These are phyloP conservation scores for Cartodere bifasciata DNA, from an alignment of 2,888 invertebrate genomes.

Conservation along the genomic window DNA sequence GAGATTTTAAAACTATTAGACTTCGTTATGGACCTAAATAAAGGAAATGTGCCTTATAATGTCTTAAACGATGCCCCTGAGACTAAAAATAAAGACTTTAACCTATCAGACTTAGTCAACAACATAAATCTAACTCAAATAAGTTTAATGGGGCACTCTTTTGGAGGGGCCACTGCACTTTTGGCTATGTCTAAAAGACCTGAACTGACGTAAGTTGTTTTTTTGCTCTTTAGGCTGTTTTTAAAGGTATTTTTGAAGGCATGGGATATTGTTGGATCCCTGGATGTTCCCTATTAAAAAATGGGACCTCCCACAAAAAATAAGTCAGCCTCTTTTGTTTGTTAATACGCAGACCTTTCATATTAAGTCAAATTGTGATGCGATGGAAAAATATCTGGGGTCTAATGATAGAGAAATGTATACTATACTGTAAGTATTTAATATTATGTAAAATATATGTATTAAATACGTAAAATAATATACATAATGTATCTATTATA, in stretches of 20 bases:
- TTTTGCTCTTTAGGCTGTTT: constrained; percentile 12
- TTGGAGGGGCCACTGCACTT: constrained; percentile 50
- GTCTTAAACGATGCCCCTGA: constrained; percentile 30
- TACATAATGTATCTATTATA: no score
- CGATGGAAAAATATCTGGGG: constrained; percentile 34
- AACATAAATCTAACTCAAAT: constrained; percentile 35
- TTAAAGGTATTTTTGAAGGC: constrained; percentile 27
- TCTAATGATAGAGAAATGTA: constrained; percentile 28
- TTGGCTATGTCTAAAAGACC: constrained; percentile 39
- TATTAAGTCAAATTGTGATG: constrained; percentile 38
- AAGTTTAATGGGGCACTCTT: constrained; percentile 49
- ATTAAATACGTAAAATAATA: no score
- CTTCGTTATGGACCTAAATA: constrained; percentile 37
- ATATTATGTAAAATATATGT: no score
- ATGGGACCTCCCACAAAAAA: constrained; percentile 29
- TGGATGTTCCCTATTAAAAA: constrained; percentile 49
- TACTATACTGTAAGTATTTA: constrained; percentile 37
- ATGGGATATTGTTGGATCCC: constrained; percentile 42
- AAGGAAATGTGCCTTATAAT: constrained; percentile 37
- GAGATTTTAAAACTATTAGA: constrained; percentile 41
- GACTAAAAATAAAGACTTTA: constrained; percentile 20
- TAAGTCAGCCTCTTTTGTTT: constrained; percentile 40
- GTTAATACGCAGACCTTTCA: constrained; percentile 47
- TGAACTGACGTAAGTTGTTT: constrained; percentile 37
- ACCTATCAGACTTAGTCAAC: constrained; percentile 29